Evolutionary conservation across 2,888 invertebrate species (phyloP).

Genomic region (Nemurella pictetii): DNA sequence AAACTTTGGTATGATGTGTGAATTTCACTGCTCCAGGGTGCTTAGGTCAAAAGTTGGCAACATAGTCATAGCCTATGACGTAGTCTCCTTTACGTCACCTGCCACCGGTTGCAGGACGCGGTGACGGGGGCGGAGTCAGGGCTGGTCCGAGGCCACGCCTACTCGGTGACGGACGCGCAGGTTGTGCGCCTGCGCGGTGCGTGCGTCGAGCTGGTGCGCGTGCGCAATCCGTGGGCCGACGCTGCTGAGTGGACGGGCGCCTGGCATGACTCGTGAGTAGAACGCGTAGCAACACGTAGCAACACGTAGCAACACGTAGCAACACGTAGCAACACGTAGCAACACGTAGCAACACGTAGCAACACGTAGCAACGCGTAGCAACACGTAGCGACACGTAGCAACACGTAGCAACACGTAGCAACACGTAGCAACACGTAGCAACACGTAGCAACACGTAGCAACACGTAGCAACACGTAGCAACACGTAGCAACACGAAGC

Average conservation of each 20-base stretch:
- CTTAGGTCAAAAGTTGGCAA: too few species aligned
- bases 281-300: neutral
- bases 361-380: neutral
- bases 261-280: slow-evolving; percentile 50
- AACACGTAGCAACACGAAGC: too few species aligned
- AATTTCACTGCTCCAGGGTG: too few species aligned
- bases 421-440: neutral
- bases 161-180: slow-evolving; percentile 53
- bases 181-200: slow-evolving; percentile 33
- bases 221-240: slow-evolving; percentile 56
- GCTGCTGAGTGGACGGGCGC: slow-evolving; percentile 55
- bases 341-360: neutral
- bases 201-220: slow-evolving; percentile 49
- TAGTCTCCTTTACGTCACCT: too few species aligned
- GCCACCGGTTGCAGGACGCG: too few species aligned
- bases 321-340: neutral
- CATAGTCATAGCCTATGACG: too few species aligned
- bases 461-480: neutral
- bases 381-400: neutral
- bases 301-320: neutral
- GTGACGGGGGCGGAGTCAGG: slow-evolving; percentile 47
- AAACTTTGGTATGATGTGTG: too few species aligned
- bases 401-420: neutral
- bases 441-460: neutral
- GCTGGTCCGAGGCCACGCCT: slow-evolving; percentile 55